A percentile compares a stretch with the other conserved stretches of the same genome.
Evolutionary conservation across 2,113 vertebrate species (phyloP).

Genomic region (Chelonoidis abingdonii): DNA sequence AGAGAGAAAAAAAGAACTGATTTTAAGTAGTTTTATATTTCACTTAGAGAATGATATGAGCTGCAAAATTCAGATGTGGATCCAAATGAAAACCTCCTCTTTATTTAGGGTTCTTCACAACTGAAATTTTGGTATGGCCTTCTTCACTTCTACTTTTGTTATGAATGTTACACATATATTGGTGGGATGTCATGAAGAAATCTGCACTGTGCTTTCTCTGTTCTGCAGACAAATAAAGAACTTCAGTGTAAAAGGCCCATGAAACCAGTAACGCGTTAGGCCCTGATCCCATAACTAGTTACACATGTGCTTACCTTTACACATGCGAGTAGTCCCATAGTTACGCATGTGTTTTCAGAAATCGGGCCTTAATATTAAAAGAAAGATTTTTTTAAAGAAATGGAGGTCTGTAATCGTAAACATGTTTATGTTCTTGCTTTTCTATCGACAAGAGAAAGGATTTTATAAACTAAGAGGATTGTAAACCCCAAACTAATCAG

Average conservation of each 20-base stretch:
- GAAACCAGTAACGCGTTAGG: not conserved
- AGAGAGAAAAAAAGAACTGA: slow-evolving; percentile 26
- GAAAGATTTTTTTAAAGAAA: slow-evolving; percentile 7
- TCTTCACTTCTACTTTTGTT: not conserved
- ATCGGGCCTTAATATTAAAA: slow-evolving; percentile 2
- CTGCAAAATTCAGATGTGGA: not conserved
- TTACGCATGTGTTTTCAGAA: not conserved
- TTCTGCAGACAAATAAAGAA: not conserved
- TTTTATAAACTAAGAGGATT: slow-evolving; percentile 20
- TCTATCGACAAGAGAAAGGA: not conserved
- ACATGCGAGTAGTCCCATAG: not conserved
- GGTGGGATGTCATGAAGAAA: not conserved
- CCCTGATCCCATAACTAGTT: slow-evolving; percentile 15
- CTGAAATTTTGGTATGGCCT: not conserved
- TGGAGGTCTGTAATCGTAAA: slow-evolving; percentile 18
- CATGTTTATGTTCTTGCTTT: not conserved
- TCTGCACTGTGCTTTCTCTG: not conserved
- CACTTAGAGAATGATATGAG: not conserved
- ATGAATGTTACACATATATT: not conserved
- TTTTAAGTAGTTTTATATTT: slow-evolving; percentile 25
- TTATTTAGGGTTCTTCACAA: not conserved
- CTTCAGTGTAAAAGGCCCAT: not conserved
- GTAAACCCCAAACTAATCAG: slow-evolving; percentile 29
- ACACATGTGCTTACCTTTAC: not conserved
- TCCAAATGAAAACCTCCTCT: not conserved